Evolutionary conservation across 2,888 invertebrate genomes (phyloP), one percentile per base, ranked within the genome.

Genomic region (Thysanoteuthis rhombus): DNA sequence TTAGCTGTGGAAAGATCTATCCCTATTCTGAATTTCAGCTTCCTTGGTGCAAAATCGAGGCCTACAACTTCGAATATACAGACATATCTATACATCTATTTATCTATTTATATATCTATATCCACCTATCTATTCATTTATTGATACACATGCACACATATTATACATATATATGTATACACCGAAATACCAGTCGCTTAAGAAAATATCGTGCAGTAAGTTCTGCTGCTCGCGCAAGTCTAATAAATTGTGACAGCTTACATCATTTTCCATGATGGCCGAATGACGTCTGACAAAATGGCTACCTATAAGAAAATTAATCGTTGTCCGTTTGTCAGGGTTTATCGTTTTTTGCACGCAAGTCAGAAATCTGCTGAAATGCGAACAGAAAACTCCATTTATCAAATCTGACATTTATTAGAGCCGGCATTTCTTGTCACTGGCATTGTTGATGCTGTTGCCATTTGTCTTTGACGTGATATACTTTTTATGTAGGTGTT

Each of bases 201-300:
- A 8, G n/a, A 75, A n/a, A 75, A 75, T 75, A n/a, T n/a, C n/a
- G n/a, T 32, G 32, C 75, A n/a, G n/a, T n/a, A 0, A n/a, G 1
- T 75, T 75, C 75, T 1, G n/a, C n/a, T 75, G 75, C 75, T n/a
- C 75, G n/a, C 75, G 75, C 75, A 32, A n/a, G 32, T n/a, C 75
- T 75, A 75, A 75, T 75, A 75, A 75, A 75, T n/a, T n/a, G 75
- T 75, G 75, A 75, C 75, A 75, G n/a, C n/a, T 75, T 75, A 75
- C 75, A 75, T 75, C 75, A 75, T 32, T n/a, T 75, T 75, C n/a
- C 75, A 75, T n/a, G 75, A 75, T 75, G 75, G 75, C 75, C 75
- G 75, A 75, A n/a, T 75, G 75, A 75, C 75, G 75, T n/a, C 75
- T 75, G 75, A 75, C 75, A 75, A 75, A n/a, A 75, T 75, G 75